Base-by-base conservation (phyloP, 1,140 invertebrate species). In the Euwallacea fornicatus region DNA sequence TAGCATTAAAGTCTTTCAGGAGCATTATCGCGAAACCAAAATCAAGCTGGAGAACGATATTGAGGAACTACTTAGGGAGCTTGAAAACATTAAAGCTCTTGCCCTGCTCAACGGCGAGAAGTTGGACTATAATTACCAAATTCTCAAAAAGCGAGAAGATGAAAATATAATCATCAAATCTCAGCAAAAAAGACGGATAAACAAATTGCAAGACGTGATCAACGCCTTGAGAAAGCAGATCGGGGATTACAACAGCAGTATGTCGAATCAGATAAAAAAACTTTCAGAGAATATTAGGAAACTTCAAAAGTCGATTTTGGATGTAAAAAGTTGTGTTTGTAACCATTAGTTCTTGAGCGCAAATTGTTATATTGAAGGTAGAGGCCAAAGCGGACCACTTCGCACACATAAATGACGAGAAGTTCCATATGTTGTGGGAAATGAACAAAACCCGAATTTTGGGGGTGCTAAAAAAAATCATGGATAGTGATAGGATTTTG, bases 111-210 rank as follows among this genome's bases (percentile, higher is more conserved):
- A 95, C 77, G 88, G 88, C 6, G 93, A 95, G 79, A 95, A 95
- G 80, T 83, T 96, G 33, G 91, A 94, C 76, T 95, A 95, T 75
- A 96, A 93, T 82, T 95, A 93, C 78, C 84, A 90, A 82, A 88
- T 95, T 8, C 78, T 96, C 15, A 93, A 93, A 81, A 90, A 90
- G 78, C 84, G 93, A 7, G 93, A 96, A 78, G 92, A 94, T 69
- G 93, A 95, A 81, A 95, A 94, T 79, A 84, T 88, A 0, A 90
- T 93, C 60, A 89, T 94, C 0, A 89, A 90, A 78, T 91, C 90
- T 63, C 89, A 93, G 76, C 93, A 95, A 76, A 94, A 94, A 78
- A 84, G 92, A 9, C 88, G 89, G 78, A 86, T 95, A 2, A 91
- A 93, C 76, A 93, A 92, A 77, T 83, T 95, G 64, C 89, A 92